Base-by-base conservation (phyloP, 2,113 vertebrate species). In the Lepus americanus region DNA sequence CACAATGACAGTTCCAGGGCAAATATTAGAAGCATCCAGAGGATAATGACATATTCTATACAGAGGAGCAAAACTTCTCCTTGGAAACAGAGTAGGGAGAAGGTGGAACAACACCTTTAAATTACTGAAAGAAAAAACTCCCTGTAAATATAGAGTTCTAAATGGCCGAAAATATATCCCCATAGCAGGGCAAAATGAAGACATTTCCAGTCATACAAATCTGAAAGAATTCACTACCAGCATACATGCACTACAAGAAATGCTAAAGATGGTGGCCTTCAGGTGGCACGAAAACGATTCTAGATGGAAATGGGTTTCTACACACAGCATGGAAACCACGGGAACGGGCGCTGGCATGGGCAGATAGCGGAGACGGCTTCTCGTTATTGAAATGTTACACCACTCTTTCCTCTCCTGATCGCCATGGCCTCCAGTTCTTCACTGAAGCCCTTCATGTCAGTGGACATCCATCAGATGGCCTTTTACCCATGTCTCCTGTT, bases 141-240 rank as follows among this genome's bases (percentile, higher is more conserved):
- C 9, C 53, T 27, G 20, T 51, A 49, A 77, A 23, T 20, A 29
- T 76, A 20, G 23, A 69, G 79, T 73, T 73, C 61, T 69, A 51
- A 72, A 6, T 6, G 36, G 78, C 22, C 85, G 63, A 92, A 95
- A 69, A 25, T 29, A 19, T 69, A 6, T 69, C 29, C 79, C 31
- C 64, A 89, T 83, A 20, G 14, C 49, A 67, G 36, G 6, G 1
- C 31, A 91, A 93, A 91, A 80, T 77, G 72, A 44, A 94, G 82
- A 69, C 22, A 67, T 27, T 77, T 76, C 61, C 33, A 53, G 12
- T 72, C 16, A 53, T 7, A 59, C 6, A 23, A 29, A 85, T 2
- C 31, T 33, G 12, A 22, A 78, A 53, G 31, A 44, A 77, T 88
- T 85, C 25, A 29, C 25, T 33, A 33, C n/a, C 33, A 59, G 33